Conservation (phyloP, 2,797 vertebrate species). For the Pseudochirops corinnae region DNA sequence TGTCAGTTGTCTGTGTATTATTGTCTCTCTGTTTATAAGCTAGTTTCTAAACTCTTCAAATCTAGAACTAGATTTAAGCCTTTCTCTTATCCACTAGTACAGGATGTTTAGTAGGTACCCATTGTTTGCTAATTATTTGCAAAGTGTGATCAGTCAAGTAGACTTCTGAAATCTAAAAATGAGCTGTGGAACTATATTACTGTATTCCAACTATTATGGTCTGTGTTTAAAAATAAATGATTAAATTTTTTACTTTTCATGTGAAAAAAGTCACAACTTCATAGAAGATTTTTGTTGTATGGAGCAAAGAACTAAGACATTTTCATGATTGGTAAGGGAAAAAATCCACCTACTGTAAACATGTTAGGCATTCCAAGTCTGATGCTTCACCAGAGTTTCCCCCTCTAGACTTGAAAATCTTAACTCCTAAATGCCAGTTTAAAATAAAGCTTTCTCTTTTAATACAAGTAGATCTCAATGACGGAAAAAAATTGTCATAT, state of each 20-base stretch:
- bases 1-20: not conserved
- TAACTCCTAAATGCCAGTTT: conserved; percentile 66
- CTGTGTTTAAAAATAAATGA: conserved; percentile 52
- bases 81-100: no score
- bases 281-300: conserved; percentile 50
- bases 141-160: not conserved
- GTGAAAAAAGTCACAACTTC: conserved; percentile 37
- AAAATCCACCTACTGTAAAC: conserved; percentile 46
- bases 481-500: conserved; percentile 73
- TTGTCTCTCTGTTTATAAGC: not conserved
- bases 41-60: no score
- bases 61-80: no score
- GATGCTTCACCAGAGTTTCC: conserved; percentile 54
- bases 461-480: conserved; percentile 72
- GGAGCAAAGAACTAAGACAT: conserved; percentile 51
- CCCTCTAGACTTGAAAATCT: conserved; percentile 61
- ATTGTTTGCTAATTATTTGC: no score
- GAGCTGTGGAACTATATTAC: conserved; percentile 34
- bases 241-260: conserved; percentile 37
- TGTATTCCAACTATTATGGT: conserved; percentile 51
- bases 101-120: no score
- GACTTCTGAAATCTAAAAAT: conserved; percentile 39
- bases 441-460: conserved; percentile 62
- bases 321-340: conserved; percentile 57
- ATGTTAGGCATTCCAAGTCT: conserved; percentile 56